These are phyloP conservation scores for Melinopterus prodromus DNA, from an alignment of 2,888 invertebrate species.

Conservation along the genomic window DNA sequence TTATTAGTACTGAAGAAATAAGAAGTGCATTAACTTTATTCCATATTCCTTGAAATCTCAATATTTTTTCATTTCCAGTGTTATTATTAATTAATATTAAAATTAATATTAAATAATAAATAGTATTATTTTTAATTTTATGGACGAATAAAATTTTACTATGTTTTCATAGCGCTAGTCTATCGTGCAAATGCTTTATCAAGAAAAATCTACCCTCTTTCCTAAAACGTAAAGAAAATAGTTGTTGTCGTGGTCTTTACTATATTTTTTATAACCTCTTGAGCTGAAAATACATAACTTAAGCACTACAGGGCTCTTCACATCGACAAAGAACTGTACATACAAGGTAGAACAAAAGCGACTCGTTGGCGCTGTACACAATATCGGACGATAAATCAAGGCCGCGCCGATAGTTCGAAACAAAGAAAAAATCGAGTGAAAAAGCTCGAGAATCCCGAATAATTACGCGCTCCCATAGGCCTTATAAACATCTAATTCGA, in stretches of 20 bases:
- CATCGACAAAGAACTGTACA: not conserved
- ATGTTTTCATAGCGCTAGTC: no score
- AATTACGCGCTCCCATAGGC: slow-evolving; percentile 32
- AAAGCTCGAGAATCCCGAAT: slow-evolving; percentile 24
- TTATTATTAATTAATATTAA: no score
- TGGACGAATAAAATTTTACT: no score
- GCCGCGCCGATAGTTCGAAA: not conserved
- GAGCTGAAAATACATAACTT: not conserved
- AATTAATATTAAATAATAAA: no score
- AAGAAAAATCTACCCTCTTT: no score
- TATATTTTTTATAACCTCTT: not conserved
- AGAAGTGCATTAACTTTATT: no score
- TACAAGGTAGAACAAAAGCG: not conserved
- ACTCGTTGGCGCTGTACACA: not conserved
- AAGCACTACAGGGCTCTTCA: not conserved
- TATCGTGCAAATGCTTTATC: no score
- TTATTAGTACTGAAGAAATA: no score
- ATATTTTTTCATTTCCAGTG: no score
- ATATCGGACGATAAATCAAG: slow-evolving; percentile 30
- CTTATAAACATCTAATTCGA: slow-evolving; percentile 59
- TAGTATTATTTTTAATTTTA: no score
- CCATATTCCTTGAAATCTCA: no score
- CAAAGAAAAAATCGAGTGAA: not conserved
- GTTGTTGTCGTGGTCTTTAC: not conserved
- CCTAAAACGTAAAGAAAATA: no score